Base-by-base conservation (phyloP, 2,797 vertebrate species). In the Chrosomus eos region DNA sequence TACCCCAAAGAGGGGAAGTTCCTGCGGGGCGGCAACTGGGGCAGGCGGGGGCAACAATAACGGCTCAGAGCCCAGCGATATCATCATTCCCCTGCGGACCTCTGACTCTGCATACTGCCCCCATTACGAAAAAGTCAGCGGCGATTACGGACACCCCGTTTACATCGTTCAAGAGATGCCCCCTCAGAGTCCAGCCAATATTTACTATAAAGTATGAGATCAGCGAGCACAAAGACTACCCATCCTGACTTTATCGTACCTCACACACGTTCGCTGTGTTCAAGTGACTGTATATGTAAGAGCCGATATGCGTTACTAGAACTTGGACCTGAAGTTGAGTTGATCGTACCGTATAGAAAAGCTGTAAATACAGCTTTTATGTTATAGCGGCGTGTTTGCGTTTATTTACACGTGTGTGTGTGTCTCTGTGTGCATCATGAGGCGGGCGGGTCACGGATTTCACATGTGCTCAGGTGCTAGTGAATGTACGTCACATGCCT, bases 131-230 rank as follows among this genome's bases (percentile, higher is more conserved):
- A 95, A 95, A 92, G 94, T 95, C 87, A 95, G 95, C 86, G 94
- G 95, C 0, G 95, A 95, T 89, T 95, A 95, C 43, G 95, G 95
- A 28, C 95, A 95, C 85, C 95, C 95, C 23, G 95, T 95, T 67
- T 95, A 95, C 88, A 95, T 95, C 0, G 94, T 95, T 36, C 94
- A 95, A 92, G 94, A 95, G 82, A 93, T 95, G 90, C 94, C 94
- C 1, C 93, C 94, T 36, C 95, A 95, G 86, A 95, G 92, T 84
- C 94, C 94, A 2, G 94, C 95, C 84, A 95, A 95, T 89, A 95
- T 95, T 90, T 95, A 95, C 91, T 95, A 95, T 86, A 95, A 95
- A 93, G 95, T 95, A 90, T 95, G 94, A 95, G 89, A 89, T 53
- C 82, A 72, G 9, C 43, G 0, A 53, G 68, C 78, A 71, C 64